Evolutionary conservation across 1,140 invertebrate species (phyloP), one percentile per base, ranked within the genome.

Genomic region (Elysia chlorotica): DNA sequence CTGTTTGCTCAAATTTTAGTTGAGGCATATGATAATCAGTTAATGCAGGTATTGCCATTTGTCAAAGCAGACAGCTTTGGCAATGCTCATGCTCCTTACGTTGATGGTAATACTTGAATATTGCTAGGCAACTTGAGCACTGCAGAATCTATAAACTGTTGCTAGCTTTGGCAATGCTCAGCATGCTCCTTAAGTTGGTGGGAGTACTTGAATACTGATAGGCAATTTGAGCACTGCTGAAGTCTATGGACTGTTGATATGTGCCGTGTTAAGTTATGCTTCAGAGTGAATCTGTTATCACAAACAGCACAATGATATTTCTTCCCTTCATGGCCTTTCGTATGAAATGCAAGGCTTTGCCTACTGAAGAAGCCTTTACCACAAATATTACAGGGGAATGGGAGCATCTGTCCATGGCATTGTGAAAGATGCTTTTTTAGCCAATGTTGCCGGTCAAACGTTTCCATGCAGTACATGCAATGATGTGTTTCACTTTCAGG

Each of bases 321-420:
- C 36, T 35, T 65, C 30, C 63, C 63, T 65, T 41, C 30, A 23
- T 65, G 63, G 2, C 35, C 63, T 28, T 65, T 35, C 63, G 48
- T 41, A n/a, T 65, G 63, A 65, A 25, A 65, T 2, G 37, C 33
- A 10, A 65, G 30, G 48, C 37, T 65, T 38, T 65, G 63, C 28
- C 63, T 30, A 28, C 63, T 65, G 25, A 65, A 41, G 19, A 30
- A 37, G 37, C 63, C 63, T 65, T 65, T 65, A 1, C 63, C 63
- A 65, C 63, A 65, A 14, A 65, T 2, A 17, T 21, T 65, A 38
- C 63, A 65, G 37, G 35, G 30, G 25, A 35, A 65, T 6, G 35
- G 36, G 35, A 65, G 37, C 1, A 33, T n/a, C 2, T 65, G 36
- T 3, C 63, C 63, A 41, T 65, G 63, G 5, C 23, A 25, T 21